phyloP scores from a whole-genome alignment of 2,113 vertebrate species.

The Athene cunicularia region DNA sequence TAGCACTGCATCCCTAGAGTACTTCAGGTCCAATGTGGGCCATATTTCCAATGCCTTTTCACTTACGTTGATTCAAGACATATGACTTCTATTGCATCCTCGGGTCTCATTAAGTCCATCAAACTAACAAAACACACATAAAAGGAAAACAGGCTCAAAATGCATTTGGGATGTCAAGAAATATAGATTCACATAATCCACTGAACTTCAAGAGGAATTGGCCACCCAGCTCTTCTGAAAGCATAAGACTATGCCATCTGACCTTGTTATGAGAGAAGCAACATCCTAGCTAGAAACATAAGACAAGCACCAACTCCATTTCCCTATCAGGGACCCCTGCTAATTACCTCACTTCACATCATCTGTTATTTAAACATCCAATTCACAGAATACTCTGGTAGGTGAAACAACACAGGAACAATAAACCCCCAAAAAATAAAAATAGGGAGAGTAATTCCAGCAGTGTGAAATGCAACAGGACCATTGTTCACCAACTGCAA shows the following conservation, averaged over 20 bases:
- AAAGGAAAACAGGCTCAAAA: neutral
- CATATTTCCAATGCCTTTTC: neutral
- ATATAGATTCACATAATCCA: rapidly evolving
- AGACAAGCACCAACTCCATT: neutral
- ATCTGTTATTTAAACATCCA: neutral
- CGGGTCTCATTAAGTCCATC: neutral
- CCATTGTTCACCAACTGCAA: neutral
- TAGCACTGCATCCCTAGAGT: neutral
- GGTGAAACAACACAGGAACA: neutral
- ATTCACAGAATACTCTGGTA: neutral
- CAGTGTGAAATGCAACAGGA: neutral
- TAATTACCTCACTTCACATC: neutral
- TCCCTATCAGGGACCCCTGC: neutral
- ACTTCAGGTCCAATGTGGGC: neutral
- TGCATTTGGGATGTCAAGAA: neutral
- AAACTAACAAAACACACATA: neutral
- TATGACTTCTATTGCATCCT: neutral
- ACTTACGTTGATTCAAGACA: neutral
- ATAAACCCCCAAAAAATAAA: neutral
- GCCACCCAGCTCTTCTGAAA: neutral
- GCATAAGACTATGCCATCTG: neutral
- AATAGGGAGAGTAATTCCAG: neutral
- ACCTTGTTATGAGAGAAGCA: neutral
- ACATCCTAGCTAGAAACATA: neutral
- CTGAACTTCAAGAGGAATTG: neutral